Evolutionary conservation across 2,888 invertebrate genomes (phyloP).

Genomic region (Monoplex corrugatus): DNA sequence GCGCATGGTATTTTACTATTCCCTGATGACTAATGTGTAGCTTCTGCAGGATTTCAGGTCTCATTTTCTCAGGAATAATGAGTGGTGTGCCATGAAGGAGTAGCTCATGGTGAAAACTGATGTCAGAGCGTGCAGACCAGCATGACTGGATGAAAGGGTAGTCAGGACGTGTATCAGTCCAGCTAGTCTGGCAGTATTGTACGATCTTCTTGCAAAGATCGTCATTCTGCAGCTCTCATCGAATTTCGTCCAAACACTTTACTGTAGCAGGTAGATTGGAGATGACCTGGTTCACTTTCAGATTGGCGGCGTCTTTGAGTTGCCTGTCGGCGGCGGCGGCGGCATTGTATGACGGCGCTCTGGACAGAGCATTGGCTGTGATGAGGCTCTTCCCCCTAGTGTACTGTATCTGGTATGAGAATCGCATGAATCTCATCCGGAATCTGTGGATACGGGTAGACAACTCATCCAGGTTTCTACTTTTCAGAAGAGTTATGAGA

Average conservation of each 20-base stretch:
- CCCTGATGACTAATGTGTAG: slow-evolving; percentile 44
- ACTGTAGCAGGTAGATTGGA: slow-evolving; percentile 27
- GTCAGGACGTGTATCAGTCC: slow-evolving; percentile 25
- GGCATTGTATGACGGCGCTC: neutral
- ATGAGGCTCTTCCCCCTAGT: slow-evolving; percentile 11
- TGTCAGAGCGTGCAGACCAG: neutral
- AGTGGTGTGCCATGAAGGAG: slow-evolving; percentile 11
- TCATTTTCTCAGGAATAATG: slow-evolving; percentile 31
- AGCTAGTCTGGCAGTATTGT: neutral
- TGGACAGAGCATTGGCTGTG: slow-evolving; percentile 11
- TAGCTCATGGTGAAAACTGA: neutral
- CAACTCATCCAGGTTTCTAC: neutral
- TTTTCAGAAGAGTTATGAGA: neutral
- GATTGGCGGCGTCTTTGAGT: neutral
- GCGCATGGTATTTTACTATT: slow-evolving; percentile 27
- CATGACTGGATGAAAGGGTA: slow-evolving; percentile 17
- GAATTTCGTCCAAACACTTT: slow-evolving; percentile 13
- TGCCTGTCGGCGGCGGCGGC: neutral
- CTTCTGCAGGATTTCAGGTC: slow-evolving; percentile 21
- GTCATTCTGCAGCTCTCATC: neutral
- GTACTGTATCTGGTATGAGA: neutral
- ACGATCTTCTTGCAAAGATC: neutral
- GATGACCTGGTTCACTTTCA: neutral
- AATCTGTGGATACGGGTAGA: neutral
- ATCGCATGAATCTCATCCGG: neutral